Conservation (phyloP, 2,797 vertebrate species). For the Eremophila alpestris region DNA sequence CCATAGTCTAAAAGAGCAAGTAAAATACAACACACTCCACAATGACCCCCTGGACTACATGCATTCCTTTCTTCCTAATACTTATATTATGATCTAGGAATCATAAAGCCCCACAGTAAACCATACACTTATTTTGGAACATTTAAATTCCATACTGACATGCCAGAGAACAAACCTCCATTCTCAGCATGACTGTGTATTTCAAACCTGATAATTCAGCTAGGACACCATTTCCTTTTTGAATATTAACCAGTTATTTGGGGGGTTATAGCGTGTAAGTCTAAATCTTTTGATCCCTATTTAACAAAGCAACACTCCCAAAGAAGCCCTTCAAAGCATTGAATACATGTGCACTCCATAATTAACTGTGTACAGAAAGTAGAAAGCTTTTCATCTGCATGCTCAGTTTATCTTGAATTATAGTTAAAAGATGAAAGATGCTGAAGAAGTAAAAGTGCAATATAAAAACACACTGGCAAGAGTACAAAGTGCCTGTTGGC, state of each 20-base stretch:
- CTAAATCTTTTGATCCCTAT: background rate
- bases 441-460: background rate
- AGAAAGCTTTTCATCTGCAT: background rate
- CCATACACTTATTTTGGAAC: background rate
- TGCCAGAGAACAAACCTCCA: background rate
- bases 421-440: background rate
- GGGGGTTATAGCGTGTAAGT: rapidly evolving
- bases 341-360: background rate
- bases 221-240: background rate
- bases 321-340: background rate
- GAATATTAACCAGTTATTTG: background rate
- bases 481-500: background rate
- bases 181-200: background rate
- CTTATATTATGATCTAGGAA: background rate
- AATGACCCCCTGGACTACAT: background rate
- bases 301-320: background rate
- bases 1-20: background rate
- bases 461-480: background rate
- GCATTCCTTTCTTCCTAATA: background rate
- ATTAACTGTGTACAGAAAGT: background rate
- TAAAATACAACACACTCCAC: background rate
- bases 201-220: background rate
- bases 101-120: background rate
- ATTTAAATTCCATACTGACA: background rate
- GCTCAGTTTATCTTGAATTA: background rate